phyloP scores from a whole-genome alignment of 1,140 invertebrate genomes.

The Batillaria attramentaria region DNA sequence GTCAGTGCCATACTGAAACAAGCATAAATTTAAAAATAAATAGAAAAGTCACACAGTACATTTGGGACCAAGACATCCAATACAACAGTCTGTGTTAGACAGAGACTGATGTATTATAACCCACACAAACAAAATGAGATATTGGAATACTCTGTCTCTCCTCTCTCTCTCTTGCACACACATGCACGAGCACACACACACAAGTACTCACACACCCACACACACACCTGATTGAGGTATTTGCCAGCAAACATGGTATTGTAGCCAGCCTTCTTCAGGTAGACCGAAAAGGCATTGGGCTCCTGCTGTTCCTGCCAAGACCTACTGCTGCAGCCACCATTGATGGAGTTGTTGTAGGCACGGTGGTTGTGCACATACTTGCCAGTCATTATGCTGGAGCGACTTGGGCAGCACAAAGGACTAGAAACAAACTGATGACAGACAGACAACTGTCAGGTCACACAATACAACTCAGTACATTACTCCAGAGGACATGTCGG shows the following conservation, averaged over 20 bases:
- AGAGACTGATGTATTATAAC: no score
- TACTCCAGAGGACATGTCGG: background rate
- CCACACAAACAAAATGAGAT: no score
- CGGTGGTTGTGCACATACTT: conserved; percentile 87
- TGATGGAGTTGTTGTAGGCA: conserved; percentile 83
- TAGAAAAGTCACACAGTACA: no score
- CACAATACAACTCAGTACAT: background rate
- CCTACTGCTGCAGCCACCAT: conserved; percentile 81
- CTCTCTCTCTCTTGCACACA: no score
- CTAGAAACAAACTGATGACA: conserved; percentile 63
- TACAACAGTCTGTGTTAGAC: no score
- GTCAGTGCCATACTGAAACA: conserved; percentile 60
- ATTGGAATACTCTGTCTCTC: no score
- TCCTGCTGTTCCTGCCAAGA: conserved; percentile 81
- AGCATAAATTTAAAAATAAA: no score
- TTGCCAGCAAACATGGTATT: conserved; percentile 68
- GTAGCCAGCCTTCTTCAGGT: conserved; percentile 76
- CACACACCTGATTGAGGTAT: conserved; percentile 66
- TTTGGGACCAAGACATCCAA: no score
- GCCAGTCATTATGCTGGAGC: conserved; percentile 88
- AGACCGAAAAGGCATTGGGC: conserved; percentile 78
- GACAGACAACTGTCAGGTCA: background rate
- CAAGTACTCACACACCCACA: no score
- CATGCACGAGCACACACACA: no score
- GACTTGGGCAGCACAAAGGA: conserved; percentile 80